Percentiles rank a stretch among this genome's conserved stretches.
Evolutionary conservation across 2,888 invertebrate genomes (phyloP).

Genomic region (Acronicta aceris): DNA sequence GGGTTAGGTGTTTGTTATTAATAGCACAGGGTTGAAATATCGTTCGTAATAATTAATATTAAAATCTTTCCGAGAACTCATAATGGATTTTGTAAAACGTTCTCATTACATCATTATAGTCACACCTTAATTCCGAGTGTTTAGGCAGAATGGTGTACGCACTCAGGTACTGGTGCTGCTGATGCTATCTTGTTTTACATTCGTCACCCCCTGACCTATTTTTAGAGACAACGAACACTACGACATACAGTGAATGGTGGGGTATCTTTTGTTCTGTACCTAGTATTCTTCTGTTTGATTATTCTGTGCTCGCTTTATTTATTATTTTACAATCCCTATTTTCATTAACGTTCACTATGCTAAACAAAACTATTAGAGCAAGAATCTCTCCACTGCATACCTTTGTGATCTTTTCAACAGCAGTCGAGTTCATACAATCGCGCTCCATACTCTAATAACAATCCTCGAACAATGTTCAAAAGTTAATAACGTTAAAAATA

Average conservation of each 20-base stretch:
- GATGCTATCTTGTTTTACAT: too few species aligned
- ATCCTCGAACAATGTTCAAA: slow-evolving; percentile 42
- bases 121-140: too few species aligned
- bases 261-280: too few species aligned
- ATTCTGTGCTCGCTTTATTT: too few species aligned
- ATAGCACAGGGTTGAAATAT: background rate
- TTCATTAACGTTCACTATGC: background rate
- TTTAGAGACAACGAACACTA: too few species aligned
- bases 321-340: background rate
- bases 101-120: too few species aligned
- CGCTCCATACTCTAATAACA: slow-evolving; percentile 41
- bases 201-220: too few species aligned
- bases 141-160: too few species aligned
- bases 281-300: too few species aligned
- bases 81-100: background rate
- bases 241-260: too few species aligned
- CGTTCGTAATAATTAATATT: background rate
- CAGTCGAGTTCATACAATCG: slow-evolving; percentile 21
- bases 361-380: background rate
- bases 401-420: background rate
- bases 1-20: background rate
- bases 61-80: background rate
- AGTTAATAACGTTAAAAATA: slow-evolving; percentile 59
- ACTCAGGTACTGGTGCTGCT: too few species aligned
- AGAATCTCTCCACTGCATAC: background rate